These are phyloP conservation scores for Nudaria mundana DNA, from an alignment of 2,888 invertebrate genomes.

Conservation along the genomic window DNA sequence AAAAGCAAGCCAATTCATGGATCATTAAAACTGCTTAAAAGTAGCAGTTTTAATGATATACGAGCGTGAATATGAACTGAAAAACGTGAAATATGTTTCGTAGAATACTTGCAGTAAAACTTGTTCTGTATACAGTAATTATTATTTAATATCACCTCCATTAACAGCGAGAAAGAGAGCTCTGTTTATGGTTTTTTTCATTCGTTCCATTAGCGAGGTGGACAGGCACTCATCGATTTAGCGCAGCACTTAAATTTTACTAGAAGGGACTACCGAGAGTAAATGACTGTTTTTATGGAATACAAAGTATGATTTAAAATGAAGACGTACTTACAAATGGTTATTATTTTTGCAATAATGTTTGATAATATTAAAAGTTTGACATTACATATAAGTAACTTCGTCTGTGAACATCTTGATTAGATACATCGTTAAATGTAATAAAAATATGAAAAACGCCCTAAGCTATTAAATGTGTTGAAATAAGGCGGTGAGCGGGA, in stretches of 20 bases:
- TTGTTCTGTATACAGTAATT: constrained; percentile 31
- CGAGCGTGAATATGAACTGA: too few species aligned
- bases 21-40: too few species aligned
- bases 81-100: too few species aligned
- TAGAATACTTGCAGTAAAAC: constrained; percentile 17
- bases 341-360: too few species aligned
- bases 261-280: not conserved
- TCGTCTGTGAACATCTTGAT: constrained; percentile 27
- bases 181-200: constrained; percentile 28
- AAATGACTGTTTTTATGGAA: not conserved
- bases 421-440: constrained; percentile 46
- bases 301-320: not conserved
- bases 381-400: constrained; percentile 26
- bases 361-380: too few species aligned
- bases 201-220: constrained; percentile 27
- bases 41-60: too few species aligned
- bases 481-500: constrained; percentile 24
- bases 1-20: too few species aligned
- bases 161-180: constrained; percentile 31
- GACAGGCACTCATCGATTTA: constrained; percentile 20
- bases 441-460: constrained; percentile 60
- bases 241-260: constrained; percentile 11
- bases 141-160: constrained; percentile 38
- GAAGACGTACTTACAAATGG: not conserved
- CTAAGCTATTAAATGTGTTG: constrained; percentile 53